Base-by-base conservation (phyloP, 2,113 vertebrate species). In the Pantherophis guttatus region DNA sequence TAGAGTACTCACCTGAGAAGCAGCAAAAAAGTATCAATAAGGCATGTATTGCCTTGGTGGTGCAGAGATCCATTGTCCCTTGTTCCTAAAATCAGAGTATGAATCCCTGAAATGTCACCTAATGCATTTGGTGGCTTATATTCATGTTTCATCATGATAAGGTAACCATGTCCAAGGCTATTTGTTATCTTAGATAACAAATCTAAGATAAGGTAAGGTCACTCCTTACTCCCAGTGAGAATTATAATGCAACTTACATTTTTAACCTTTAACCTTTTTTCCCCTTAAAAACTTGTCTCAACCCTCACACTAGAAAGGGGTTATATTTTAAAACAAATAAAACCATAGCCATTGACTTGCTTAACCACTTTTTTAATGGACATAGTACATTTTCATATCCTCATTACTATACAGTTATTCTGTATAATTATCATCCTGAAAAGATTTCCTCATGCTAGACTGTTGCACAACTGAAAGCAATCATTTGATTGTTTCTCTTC, bases 1-100 rank as follows among this genome's bases (percentile, higher is more conserved):
- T 86, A 87, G n/a, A 10, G 21, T 87, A 90, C 81, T 93, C 33
- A 93, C 81, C 89, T 44, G 44, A 62, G 50, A 93, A 91, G 33
- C 23, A 70, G 23, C 29, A 90, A 21, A 17, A 65, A 55, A 91
- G n/a, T 54, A n/a, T 55, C 24, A 17, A 44, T 26, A 90, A 65
- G 8, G 53, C 6, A 10, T 9, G 9, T 19, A 33, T 54, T 44
- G 23, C 39, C 81, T 87, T 90, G 81, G 44, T 65, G 21, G 57
- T 90, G 44, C 48, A 48, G 55, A 29, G 44, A 52, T 44, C 6
- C 50, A 33, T 62, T n/a, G 24, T 87, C 26, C 1, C 12, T 33
- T 85, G 23, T 23, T 24, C 21, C 44, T 86, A 85, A 33, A 5
- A 29, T 59, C 70, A 62, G 89, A 54, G 10, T 8, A 48, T 44